Evolutionary conservation across 1,140 invertebrate genomes (phyloP), one percentile per base, ranked within the genome.

Genomic region (Sipha flava): DNA sequence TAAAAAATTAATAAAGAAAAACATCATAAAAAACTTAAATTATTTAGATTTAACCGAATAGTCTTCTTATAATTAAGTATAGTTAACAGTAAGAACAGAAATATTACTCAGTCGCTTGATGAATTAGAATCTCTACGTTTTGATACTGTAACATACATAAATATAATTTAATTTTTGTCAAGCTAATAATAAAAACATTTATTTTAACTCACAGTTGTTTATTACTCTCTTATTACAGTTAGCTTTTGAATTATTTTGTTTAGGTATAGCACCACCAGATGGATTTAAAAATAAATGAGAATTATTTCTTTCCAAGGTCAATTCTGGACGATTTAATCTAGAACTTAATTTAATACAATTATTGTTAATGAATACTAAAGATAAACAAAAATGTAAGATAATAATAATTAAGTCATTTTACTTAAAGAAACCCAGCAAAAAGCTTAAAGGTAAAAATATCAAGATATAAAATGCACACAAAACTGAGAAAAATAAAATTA

Each of bases 231-330:
- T 21, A 16, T 59, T 77, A 40, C 43, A 59, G 5, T 21, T 29
- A 18, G 21, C 3, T 16, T 77, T 77, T 3, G 3, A n/a, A 43
- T 52, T 57, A 59, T 26, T 77, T 59, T 43, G 49, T 40, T 77
- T 77, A 3, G 73, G 73, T 43, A 77, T 77, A 77, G 73, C 73
- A 40, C 73, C 73, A 40, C 73, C 37, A 37, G 73, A 77, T 57
- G 73, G 73, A 26, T 77, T 77, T 23, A 29, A 57, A 12, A 26
- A 45, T 29, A 43, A 16, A 37, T 3, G 7, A 6, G 73, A 40
- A 26, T 59, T 57, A 23, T 59, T 23, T 29, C 23, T 37, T n/a
- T 52, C 1, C 0, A 12, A 18, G 1, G 7, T 2, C 3, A 9
- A 4, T 6, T 77, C 52, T 59, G 21, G 5, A 54, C 59, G 47